A percentile compares a stretch with the other conserved stretches of the same genome.
Conservation (phyloP, 2,113 vertebrate species). For the Meles meles region DNA sequence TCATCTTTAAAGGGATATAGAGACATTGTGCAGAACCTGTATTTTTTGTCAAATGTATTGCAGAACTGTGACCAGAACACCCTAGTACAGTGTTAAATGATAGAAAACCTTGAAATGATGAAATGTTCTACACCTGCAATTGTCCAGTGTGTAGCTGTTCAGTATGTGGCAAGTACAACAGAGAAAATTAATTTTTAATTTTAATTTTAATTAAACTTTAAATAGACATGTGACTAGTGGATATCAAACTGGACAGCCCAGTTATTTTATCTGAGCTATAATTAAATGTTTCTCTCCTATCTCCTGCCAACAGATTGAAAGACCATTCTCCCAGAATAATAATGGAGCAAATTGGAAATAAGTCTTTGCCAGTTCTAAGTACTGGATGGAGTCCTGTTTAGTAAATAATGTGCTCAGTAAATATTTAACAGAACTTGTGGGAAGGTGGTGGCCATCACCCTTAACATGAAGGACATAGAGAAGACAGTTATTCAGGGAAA, state of each 20-base stretch:
- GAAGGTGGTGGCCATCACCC: background rate
- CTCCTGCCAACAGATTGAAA: background rate
- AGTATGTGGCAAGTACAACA: background rate
- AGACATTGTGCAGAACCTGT: background rate
- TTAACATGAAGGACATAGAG: background rate
- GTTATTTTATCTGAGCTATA: background rate
- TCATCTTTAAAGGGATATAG: background rate
- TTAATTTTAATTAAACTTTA: slow-evolving; percentile 7
- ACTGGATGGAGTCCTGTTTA: background rate
- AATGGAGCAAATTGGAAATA: background rate
- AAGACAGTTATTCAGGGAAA: background rate
- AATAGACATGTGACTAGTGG: background rate
- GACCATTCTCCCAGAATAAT: background rate
- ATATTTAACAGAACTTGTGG: slow-evolving; percentile 25
- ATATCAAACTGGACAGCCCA: background rate
- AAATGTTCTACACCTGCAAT: no score
- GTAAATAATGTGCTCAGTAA: background rate
- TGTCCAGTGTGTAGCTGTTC: background rate
- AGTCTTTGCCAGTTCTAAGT: background rate
- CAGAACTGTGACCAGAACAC: background rate
- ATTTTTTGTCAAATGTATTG: background rate
- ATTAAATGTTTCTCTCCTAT: background rate
- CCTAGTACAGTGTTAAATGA: background rate
- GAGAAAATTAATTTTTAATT: background rate
- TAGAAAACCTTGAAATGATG: background rate